Evolutionary conservation across 2,113 vertebrate genomes (phyloP).

Genomic region (Nettapus auritus): DNA sequence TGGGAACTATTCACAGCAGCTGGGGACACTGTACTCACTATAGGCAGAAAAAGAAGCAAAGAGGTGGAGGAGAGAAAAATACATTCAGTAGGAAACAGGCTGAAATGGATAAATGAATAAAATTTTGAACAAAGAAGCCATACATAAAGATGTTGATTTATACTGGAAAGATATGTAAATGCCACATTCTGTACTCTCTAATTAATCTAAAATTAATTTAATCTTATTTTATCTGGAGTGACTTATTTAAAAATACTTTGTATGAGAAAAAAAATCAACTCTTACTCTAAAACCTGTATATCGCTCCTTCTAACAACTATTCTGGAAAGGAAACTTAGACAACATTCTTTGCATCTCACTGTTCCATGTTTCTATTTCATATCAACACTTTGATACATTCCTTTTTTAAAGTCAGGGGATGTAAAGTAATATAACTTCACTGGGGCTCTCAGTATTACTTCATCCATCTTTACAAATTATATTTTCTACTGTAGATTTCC

Average conservation of each 20-base stretch:
- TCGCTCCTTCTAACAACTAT: neutral
- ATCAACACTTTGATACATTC: neutral
- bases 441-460: neutral
- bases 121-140: neutral
- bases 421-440: neutral
- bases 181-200: neutral
- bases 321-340: neutral
- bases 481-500: neutral
- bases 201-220: neutral
- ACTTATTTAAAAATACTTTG: neutral
- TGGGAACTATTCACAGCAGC: neutral
- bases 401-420: neutral
- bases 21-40: neutral
- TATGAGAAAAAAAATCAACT: neutral
- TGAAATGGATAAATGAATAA: neutral
- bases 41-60: neutral
- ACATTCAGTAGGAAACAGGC: neutral
- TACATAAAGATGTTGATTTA: neutral
- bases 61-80: neutral
- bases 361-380: neutral
- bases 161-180: neutral
- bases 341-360: neutral
- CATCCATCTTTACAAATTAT: neutral
- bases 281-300: neutral
- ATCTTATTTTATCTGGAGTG: neutral